These are phyloP conservation scores for Cyanistes caeruleus DNA, from an alignment of 2,113 vertebrate genomes.

Conservation along the genomic window DNA sequence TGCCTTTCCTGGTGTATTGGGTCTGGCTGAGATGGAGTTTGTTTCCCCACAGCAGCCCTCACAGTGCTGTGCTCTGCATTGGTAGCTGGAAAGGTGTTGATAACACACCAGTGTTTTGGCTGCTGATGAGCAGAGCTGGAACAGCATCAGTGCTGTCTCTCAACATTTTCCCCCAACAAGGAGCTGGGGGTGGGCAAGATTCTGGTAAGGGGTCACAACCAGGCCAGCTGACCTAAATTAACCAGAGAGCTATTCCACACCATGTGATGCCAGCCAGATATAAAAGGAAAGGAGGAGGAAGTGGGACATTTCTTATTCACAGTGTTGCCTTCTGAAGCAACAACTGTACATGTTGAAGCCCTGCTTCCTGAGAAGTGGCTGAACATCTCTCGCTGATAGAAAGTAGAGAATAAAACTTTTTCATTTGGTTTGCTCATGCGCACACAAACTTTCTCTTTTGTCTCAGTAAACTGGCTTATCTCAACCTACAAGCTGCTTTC, in stretches of 20 bases:
- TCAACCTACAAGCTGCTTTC: background rate
- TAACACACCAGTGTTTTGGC: background rate
- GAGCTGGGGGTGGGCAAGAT: background rate
- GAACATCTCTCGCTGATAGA: background rate
- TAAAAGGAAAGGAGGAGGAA: background rate
- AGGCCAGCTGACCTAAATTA: background rate
- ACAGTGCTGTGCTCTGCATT: background rate
- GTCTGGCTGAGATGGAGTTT: background rate
- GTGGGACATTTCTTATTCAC: background rate
- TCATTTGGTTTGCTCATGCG: background rate
- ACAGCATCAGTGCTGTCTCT: background rate
- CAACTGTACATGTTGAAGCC: background rate
- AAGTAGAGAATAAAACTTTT: background rate
- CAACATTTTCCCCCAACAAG: background rate
- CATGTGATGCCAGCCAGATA: background rate
- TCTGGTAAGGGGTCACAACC: background rate
- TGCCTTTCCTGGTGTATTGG: background rate
- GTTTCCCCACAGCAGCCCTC: background rate
- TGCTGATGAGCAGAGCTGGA: background rate
- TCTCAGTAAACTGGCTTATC: background rate
- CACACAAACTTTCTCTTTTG: background rate
- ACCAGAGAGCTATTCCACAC: background rate
- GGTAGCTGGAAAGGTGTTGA: background rate
- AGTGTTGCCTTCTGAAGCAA: background rate
- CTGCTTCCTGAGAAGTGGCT: background rate